A percentile compares a stretch with the other conserved stretches of the same genome.
phyloP scores from a whole-genome alignment of 2,113 vertebrate species.

The Gnathonemus echidnorhynchus region DNA sequence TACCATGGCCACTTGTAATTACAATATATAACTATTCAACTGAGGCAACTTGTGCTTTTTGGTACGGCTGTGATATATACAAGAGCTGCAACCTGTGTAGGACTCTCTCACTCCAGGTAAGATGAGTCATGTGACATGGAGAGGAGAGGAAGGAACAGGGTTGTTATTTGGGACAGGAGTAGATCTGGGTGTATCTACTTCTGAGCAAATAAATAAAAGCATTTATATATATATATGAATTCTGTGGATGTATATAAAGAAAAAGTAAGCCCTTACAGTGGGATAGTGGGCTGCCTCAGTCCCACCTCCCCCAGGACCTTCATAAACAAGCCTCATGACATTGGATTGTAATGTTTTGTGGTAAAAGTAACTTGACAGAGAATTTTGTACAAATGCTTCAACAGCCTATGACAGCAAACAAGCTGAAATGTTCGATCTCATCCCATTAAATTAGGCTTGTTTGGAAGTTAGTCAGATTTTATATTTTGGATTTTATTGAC shows the following conservation, averaged over 20 bases:
- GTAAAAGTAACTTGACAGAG: not conserved
- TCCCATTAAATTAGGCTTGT: not conserved
- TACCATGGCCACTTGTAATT: not conserved
- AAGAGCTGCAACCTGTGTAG: not conserved
- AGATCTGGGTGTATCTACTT: not conserved
- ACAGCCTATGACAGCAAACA: not conserved
- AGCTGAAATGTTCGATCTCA: not conserved
- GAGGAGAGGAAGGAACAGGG: not conserved
- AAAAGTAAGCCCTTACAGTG: not conserved
- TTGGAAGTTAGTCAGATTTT: not conserved
- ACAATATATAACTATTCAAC: not conserved
- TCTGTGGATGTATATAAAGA: not conserved
- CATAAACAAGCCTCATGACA: not conserved
- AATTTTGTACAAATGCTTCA: not conserved
- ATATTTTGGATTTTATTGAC: not conserved
- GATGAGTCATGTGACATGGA: not conserved
- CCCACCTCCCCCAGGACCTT: not conserved
- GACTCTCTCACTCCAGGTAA: not conserved
- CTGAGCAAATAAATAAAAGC: not conserved
- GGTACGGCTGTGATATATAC: not conserved
- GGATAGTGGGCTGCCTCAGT: not conserved
- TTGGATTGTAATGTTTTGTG: not conserved
- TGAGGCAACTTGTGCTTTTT: not conserved
- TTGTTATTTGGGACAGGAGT: not conserved
- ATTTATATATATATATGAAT: not conserved